Conservation (phyloP, 2,888 invertebrate species). For the Platypus cylindrus region DNA sequence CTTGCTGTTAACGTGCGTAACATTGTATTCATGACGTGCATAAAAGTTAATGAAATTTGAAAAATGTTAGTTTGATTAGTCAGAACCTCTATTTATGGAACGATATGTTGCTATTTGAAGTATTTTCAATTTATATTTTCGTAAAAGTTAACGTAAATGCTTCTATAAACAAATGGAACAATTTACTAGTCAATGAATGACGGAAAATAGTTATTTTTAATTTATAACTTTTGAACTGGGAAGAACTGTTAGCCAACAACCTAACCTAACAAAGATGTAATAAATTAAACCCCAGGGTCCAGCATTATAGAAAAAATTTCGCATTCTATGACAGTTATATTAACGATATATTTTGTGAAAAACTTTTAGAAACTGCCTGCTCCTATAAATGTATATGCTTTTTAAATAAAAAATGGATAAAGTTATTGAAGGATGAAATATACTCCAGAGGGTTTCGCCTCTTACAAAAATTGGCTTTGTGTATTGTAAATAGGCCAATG, state of each 20-base stretch:
- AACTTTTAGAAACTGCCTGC: conserved; percentile 7
- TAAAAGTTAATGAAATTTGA: no score
- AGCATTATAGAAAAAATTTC: conserved; percentile 15
- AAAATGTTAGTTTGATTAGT: no score
- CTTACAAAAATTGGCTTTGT: conserved; percentile 6
- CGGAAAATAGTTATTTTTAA: conserved; percentile 9
- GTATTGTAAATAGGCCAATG: no score
- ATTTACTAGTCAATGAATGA: no score
- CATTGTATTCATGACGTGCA: no score
- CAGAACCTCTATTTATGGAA: no score
- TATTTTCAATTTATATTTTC: no score
- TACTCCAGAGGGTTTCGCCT: conserved; percentile 1
- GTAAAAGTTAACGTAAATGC: no score
- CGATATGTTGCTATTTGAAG: no score
- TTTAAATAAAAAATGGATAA: conserved; percentile 9
- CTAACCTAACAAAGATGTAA: conserved; percentile 16
- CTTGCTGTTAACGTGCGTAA: conserved; percentile 3
- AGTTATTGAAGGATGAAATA: conserved; percentile 7
- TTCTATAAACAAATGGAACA: no score
- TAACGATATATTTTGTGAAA: conserved; percentile 16
- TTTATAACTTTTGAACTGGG: conserved; percentile 18
- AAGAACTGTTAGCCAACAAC: conserved; percentile 15
- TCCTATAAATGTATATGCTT: conserved; percentile 8
- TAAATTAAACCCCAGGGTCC: conserved; percentile 19
- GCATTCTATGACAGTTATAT: conserved; percentile 19